phyloP scores from a whole-genome alignment of 2,113 vertebrate genomes.

The Prietella phreatophila region DNA sequence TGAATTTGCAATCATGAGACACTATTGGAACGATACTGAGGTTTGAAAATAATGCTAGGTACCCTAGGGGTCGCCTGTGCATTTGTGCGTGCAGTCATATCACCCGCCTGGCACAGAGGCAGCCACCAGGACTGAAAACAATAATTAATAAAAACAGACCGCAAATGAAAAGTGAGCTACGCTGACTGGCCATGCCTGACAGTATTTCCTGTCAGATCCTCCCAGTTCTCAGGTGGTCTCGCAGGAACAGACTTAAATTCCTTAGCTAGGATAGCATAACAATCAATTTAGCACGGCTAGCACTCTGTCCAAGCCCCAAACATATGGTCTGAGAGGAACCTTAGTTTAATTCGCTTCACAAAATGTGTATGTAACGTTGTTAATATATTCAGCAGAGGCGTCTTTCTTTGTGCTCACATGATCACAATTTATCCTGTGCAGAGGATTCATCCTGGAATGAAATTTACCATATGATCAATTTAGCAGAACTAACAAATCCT shows the following conservation, averaged over 20 bases:
- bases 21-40: constrained; percentile 1
- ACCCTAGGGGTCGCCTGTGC: constrained; percentile 30
- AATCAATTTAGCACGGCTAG: constrained; percentile 45
- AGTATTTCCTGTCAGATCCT: constrained; percentile 26
- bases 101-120: constrained; percentile 30
- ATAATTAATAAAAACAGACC: constrained; percentile 50
- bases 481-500: constrained; percentile 39
- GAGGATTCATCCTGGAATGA: constrained; percentile 42
- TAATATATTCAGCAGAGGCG: constrained; percentile 52
- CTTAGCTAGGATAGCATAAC: constrained; percentile 33
- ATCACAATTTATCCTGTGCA: constrained; percentile 50
- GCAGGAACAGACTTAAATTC: constrained; percentile 24
- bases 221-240: constrained; percentile 14
- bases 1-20: not conserved
- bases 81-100: constrained; percentile 36
- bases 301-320: constrained; percentile 32
- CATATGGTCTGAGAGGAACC: constrained; percentile 32
- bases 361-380: constrained; percentile 44
- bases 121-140: constrained; percentile 34
- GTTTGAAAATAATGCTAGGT: constrained; percentile 31
- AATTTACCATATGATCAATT: constrained; percentile 50
- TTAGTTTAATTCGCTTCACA: constrained; percentile 49
- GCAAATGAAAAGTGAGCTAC: constrained; percentile 37
- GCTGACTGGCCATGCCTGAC: constrained; percentile 35
- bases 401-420: constrained; percentile 35